phyloP scores from a whole-genome alignment of 2,888 invertebrate genomes.

The Branchellion lobata region DNA sequence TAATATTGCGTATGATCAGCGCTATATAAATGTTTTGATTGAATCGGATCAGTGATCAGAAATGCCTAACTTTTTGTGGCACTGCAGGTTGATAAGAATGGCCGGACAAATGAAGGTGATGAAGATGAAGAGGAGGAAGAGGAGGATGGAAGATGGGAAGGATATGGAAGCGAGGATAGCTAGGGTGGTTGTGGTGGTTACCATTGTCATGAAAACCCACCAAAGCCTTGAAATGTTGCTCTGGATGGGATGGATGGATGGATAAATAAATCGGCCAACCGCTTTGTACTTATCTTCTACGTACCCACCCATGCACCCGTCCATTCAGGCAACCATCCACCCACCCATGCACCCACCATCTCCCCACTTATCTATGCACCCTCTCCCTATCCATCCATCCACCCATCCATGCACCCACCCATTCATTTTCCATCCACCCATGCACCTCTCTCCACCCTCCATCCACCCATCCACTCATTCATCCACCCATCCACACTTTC shows the following conservation, averaged over 20 bases:
- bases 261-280: too few species aligned
- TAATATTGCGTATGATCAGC: too few species aligned
- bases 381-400: not conserved
- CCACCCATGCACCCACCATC: too few species aligned
- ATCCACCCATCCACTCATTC: not conserved
- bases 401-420: not conserved
- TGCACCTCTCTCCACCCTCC: too few species aligned
- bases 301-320: too few species aligned
- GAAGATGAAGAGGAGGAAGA: slow-evolving; percentile 57
- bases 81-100: slow-evolving; percentile 62
- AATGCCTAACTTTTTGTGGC: slow-evolving; percentile 61
- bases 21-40: too few species aligned
- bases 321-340: too few species aligned
- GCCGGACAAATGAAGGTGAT: slow-evolving; percentile 63
- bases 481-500: not conserved
- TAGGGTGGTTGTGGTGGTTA: slow-evolving; percentile 53
- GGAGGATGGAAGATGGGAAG: slow-evolving; percentile 56
- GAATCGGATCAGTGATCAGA: too few species aligned
- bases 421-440: not conserved
- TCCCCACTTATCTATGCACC: not conserved
- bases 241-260: not conserved
- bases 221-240: not conserved
- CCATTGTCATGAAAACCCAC: slow-evolving; percentile 52
- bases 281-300: too few species aligned
- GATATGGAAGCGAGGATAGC: slow-evolving; percentile 55